Evolutionary conservation across 2,888 invertebrate species (phyloP).

Genomic region (Lepidocyrtoides sp.): DNA sequence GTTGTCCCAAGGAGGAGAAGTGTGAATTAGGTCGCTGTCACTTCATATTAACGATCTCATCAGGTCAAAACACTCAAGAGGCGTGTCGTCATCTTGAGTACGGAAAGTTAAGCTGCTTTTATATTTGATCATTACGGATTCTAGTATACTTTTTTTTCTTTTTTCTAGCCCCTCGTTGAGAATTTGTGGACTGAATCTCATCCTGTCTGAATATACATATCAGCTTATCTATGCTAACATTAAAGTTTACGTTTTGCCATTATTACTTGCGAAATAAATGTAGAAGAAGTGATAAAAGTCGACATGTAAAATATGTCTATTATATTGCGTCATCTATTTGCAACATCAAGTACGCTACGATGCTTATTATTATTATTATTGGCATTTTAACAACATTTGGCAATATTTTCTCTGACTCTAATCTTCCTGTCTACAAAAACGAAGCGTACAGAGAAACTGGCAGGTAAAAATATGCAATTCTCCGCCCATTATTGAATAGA

Average conservation of each 20-base stretch:
- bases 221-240: neutral
- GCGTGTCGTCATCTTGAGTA: constrained; percentile 56
- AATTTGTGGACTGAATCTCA: neutral
- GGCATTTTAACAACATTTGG: neutral
- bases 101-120: neutral
- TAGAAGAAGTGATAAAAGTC: neutral
- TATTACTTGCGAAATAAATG: neutral
- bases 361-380: neutral
- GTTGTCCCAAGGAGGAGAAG: constrained; percentile 33
- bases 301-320: constrained; percentile 8
- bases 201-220: too few species aligned
- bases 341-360: neutral
- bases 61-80: constrained; percentile 79
- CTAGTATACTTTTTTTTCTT: neutral
- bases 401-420: neutral
- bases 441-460: neutral
- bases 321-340: neutral
- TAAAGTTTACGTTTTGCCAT: neutral
- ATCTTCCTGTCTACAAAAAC: neutral
- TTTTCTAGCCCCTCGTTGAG: neutral
- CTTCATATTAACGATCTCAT: constrained; percentile 78
- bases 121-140: constrained; percentile 13
- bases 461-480: neutral
- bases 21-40: constrained; percentile 74
- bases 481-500: neutral